Evolutionary conservation across 2,797 vertebrate genomes (phyloP), one percentile per base, ranked within the genome.

Genomic region (Cephalopachus bancanus): DNA sequence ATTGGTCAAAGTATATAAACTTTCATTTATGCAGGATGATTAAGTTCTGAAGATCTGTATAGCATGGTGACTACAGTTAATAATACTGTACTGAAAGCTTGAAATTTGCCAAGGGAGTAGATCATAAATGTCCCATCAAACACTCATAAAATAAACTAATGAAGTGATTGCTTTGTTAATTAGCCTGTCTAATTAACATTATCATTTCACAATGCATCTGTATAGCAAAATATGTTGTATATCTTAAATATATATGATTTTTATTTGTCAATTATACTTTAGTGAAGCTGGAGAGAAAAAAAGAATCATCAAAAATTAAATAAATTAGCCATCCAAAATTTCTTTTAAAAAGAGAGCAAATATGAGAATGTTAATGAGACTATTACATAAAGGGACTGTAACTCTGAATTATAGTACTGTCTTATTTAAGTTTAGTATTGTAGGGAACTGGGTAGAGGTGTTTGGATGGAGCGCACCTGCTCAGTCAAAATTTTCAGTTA

Each of bases 361-460:
- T 74, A 37, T n/a, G 62, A 86, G 55, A 85, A 64, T 37, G 14
- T 75, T 10, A 81, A 57, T 76, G 1, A 81, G 57, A 88, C 20
- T 62, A 12, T 78, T 91, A 49, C 19, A 60, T 80, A 49, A 94
- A 84, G 44, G 30, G 75, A 84, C 2, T 59, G 8, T 22, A n/a
- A 51, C 64, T 90, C 60, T 62, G 16, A 93, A 72, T 89, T 75
- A n/a, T n/a, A 64, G 49, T 44, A 69, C 60, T 84, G 22, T 95
- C 12, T 71, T 59, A 5, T 93, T 79, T 96, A 90, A 97, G 28
- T 71, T 94, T 79, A 92, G 89, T 76, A 51, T 69, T 69, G 10
- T 86, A 76, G 59, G 28, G 10, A 85, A 33, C n/a, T 87, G 30
- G 5, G 81, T 17, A 94, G 55, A 93, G 49, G 33, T 79, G 3